phyloP scores from a whole-genome alignment of 2,888 invertebrate genomes.

The Lithophane semibrunnea region DNA sequence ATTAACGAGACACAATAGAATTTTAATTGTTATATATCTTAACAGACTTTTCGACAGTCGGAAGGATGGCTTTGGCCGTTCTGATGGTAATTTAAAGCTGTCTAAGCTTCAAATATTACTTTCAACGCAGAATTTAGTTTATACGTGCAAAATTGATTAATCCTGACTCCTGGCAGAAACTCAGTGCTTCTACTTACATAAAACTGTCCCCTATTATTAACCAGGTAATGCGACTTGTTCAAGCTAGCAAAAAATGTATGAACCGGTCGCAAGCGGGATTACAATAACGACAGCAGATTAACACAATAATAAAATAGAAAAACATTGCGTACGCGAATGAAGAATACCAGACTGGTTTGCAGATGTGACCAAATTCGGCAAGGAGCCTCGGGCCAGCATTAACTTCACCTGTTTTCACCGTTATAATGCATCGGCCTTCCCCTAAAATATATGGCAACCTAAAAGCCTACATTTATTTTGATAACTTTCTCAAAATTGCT shows the following conservation, averaged over 20 bases:
- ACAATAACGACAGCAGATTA: conserved; percentile 53
- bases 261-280: conserved; percentile 45
- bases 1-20: no score
- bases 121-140: not conserved
- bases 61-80: not conserved
- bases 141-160: not conserved
- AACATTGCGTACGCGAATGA: conserved; percentile 66
- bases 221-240: not conserved
- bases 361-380: conserved; percentile 67
- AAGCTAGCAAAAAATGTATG: conserved; percentile 40
- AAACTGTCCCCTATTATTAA: conserved; percentile 27
- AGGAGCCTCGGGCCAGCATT: conserved; percentile 66
- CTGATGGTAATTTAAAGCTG: not conserved
- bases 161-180: not conserved
- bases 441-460: conserved; percentile 87
- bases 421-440: conserved; percentile 77
- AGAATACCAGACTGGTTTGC: conserved; percentile 67
- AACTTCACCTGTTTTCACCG: conserved; percentile 79
- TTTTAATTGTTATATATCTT: no score
- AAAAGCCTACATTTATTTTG: conserved; percentile 82
- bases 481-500: conserved; percentile 80
- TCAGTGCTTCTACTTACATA: not conserved
- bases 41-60: no score
- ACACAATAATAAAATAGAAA: conserved; percentile 71
- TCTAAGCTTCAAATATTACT: not conserved